Base-by-base conservation (phyloP, 1,140 invertebrate genomes). In the Agraylea sexmaculata region DNA sequence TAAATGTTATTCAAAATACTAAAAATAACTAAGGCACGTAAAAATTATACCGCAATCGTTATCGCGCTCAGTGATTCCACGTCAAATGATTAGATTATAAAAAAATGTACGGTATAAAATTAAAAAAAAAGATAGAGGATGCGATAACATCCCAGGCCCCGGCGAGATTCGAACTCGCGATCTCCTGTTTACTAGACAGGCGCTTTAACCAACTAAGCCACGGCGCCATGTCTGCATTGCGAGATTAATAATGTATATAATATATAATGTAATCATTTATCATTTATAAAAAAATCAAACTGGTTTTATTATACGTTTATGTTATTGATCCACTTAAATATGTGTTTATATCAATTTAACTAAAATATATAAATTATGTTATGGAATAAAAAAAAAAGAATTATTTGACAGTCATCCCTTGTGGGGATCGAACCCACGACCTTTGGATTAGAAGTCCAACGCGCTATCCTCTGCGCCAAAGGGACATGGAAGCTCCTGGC, bases 101-200 rank as follows among this genome's bases (percentile, higher is more conserved):
- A n/a, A n/a, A n/a, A n/a, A n/a, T n/a, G n/a, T n/a, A n/a, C n/a
- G n/a, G n/a, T n/a, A n/a, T n/a, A n/a, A n/a, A n/a, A n/a, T n/a
- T n/a, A n/a, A n/a, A n/a, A n/a, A n/a, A n/a, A n/a, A n/a, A n/a
- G n/a, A n/a, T n/a, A n/a, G n/a, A n/a, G n/a, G n/a, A n/a, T n/a
- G n/a, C n/a, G n/a, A n/a, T n/a, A n/a, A n/a, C n/a, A n/a, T n/a
- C n/a, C 31, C 32, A 15, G 68, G 66, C 69, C 65, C 69, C 69
- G 69, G 66, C 61, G 69, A 64, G 70, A 73, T 71, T 73, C 70
- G 70, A 71, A 71, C 68, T 62, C 69, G 54, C 63, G 68, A 71
- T 72, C 69, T 73, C 69, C 70, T 74, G 70, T 72, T 73, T 73
- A 73, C 71, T 74, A 74, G 71, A 73, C 70, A 74, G 71, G 71